Evolutionary conservation across 2,113 vertebrate genomes (phyloP).

Genomic region (Laticauda laticaudata): DNA sequence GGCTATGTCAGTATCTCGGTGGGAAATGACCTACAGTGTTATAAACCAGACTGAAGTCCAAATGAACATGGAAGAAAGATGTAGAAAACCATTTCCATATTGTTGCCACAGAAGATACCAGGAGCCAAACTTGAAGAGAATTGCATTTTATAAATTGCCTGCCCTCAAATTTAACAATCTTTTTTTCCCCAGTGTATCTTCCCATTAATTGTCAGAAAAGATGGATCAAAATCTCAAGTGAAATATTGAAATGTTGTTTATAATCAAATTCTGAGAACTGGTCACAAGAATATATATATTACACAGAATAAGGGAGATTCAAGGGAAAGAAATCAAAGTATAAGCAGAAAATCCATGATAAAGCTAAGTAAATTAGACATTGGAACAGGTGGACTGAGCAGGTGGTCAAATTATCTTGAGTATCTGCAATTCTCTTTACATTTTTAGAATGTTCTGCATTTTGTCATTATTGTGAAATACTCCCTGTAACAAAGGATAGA

Average conservation of each 20-base stretch:
- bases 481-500: fast-evolving
- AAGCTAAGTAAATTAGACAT: neutral
- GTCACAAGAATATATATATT: neutral
- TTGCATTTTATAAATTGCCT: neutral
- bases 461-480: neutral
- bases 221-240: neutral
- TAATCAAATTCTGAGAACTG: neutral
- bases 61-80: neutral
- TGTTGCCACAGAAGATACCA: neutral
- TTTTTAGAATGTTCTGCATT: fast-evolving
- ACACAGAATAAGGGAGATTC: neutral
- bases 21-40: neutral
- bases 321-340: neutral
- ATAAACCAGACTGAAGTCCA: neutral
- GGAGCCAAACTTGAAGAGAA: neutral
- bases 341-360: neutral
- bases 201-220: neutral
- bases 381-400: neutral
- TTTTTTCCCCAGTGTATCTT: too few relatives aligned
- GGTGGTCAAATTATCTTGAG: neutral
- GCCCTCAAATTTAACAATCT: neutral
- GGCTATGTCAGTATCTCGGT: neutral
- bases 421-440: neutral
- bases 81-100: neutral
- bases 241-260: neutral